Evolutionary conservation across 1,140 invertebrate genomes (phyloP).

Genomic region (Brachionus asplanchnoidis): DNA sequence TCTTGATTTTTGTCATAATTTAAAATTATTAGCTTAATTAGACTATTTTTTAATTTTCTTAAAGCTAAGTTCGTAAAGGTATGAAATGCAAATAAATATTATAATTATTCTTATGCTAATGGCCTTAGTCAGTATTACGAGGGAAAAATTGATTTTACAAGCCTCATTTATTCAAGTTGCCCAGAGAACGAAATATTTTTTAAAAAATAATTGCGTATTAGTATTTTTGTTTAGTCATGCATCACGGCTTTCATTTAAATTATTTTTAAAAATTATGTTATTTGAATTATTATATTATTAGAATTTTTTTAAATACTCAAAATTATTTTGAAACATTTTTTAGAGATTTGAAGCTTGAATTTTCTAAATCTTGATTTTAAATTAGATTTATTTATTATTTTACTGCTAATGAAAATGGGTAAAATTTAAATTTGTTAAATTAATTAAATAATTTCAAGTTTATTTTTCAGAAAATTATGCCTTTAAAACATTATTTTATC

Average conservation of each 20-base stretch:
- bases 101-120: not conserved
- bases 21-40: not conserved
- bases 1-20: not conserved
- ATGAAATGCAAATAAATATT: not conserved
- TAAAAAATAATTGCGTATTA: not conserved
- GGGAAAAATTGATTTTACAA: not conserved
- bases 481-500: too few species aligned
- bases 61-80: not conserved
- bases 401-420: too few species aligned
- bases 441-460: too few species aligned
- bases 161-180: not conserved
- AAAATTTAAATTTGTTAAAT: too few species aligned
- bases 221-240: not conserved
- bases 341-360: too few species aligned
- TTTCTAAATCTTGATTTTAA: too few species aligned
- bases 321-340: too few species aligned
- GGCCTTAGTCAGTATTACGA: not conserved
- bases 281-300: too few species aligned
- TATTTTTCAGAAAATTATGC: too few species aligned
- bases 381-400: too few species aligned
- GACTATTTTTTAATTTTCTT: not conserved
- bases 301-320: too few species aligned
- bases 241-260: not conserved
- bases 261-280: not conserved
- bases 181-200: not conserved